Conservation (phyloP, 2,113 vertebrate species). For the Terrapene triunguis region DNA sequence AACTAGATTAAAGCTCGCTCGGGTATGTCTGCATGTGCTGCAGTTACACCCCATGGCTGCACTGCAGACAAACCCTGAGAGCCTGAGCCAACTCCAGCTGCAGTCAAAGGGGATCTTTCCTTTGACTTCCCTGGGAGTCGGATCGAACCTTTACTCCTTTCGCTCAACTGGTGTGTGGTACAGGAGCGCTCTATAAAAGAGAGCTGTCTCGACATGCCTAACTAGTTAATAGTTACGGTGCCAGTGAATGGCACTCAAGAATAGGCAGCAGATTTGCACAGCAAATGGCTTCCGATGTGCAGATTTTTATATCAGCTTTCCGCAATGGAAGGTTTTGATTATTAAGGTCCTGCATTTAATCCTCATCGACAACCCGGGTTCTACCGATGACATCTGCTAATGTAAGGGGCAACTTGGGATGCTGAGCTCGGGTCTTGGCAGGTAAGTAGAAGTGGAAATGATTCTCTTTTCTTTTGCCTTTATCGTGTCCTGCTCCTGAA, state of each 20-base stretch:
- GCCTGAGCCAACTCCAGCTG: neutral
- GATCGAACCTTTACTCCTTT: neutral
- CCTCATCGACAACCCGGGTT: neutral
- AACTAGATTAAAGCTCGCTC: too few species aligned
- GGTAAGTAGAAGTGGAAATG: neutral
- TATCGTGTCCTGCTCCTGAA: neutral
- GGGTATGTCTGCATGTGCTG: neutral
- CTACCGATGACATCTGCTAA: neutral
- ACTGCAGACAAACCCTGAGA: neutral
- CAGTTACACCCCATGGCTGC: neutral
- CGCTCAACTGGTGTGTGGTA: neutral
- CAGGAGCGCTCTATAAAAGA: neutral
- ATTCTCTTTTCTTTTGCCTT: neutral
- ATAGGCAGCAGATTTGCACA: neutral
- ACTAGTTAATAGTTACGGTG: neutral
- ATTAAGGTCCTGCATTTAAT: neutral
- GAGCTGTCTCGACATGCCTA: neutral
- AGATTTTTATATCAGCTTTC: neutral
- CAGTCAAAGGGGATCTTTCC: neutral
- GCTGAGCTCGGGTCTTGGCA: rapidly evolving
- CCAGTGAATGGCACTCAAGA: neutral
- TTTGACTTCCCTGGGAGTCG: neutral
- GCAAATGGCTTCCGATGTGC: neutral
- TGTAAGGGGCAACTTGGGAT: neutral
- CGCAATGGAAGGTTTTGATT: neutral